Evolutionary conservation across 2,113 vertebrate genomes (phyloP), one percentile per base, ranked within the genome.

Genomic region (Microcebus tavaratra): DNA sequence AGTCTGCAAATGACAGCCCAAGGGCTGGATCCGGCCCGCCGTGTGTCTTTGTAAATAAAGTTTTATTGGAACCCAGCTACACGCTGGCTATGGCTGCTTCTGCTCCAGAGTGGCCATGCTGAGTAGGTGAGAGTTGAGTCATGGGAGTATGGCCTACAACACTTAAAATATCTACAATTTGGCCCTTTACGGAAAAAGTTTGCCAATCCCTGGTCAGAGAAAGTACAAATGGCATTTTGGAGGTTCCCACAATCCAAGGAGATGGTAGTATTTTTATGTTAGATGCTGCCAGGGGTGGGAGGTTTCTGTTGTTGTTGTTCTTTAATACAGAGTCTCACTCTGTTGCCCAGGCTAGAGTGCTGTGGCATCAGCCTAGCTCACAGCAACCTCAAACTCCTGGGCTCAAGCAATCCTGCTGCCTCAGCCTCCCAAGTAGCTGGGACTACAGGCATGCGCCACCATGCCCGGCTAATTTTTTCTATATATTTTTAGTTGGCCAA

Each of bases 1-100:
- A 29, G 8, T 48, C 18, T 0, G 45, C 82, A 72, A 39, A 88
- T 36, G 5, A 12, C 10, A 67, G 36, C 39, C 45, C 0, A 0
- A 0, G 2, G 11, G 27, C 72, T 39, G 11, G 8, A 20, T 6
- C 10, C 9, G 82, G 75, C 86, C 88, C 73, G 25, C 50, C 6
- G 0, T 7, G 36, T 76, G 55, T 39, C 92, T 57, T 36, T 57
- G 2, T 42, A 86, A 86, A 50, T 45, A 31, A 75, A 45, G 9
- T 55, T 81, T 59, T 39, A 50, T n/a, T 4, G 18, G 45, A 65
- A 55, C 53, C 23, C n/a, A n/a, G 39, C 15, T 45, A n/a, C 59
- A 20, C 29, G 5, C 14, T 9, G 42, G 17, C 53, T 48, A 10
- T 53, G 25, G 57, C n/a, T 88, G 27, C 83, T 42, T 70, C 42